Conservation (phyloP, 2,888 invertebrate genomes). For the Andrena chrysosceles region DNA sequence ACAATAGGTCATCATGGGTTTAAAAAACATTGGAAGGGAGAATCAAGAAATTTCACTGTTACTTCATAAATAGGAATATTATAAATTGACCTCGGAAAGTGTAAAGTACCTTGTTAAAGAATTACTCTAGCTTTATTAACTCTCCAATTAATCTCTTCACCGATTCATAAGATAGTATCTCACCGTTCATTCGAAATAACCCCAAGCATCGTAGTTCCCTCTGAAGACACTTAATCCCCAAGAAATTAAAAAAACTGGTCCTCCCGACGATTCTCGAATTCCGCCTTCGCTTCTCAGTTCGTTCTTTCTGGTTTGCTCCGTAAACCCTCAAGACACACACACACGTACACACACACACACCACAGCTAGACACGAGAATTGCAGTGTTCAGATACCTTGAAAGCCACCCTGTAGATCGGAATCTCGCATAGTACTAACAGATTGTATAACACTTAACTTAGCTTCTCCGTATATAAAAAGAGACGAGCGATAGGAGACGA, state of each 20-base stretch:
- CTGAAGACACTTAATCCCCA: background rate
- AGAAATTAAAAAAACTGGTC: constrained; percentile 3
- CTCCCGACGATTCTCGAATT: constrained; percentile 42
- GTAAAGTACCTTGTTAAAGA: too few relatives aligned
- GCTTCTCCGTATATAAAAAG: constrained; percentile 77
- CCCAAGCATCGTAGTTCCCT: background rate
- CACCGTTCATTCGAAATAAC: background rate
- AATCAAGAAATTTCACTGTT: too few relatives aligned
- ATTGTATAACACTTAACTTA: constrained; percentile 77
- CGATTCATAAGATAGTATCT: too few relatives aligned
- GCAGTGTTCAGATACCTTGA: constrained; percentile 68
- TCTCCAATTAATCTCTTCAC: too few relatives aligned
- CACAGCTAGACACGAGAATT: constrained; percentile 48
- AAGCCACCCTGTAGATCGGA: constrained; percentile 72
- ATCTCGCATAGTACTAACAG: constrained; percentile 72
- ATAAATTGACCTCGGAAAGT: too few relatives aligned
- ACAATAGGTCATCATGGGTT: too few relatives aligned
- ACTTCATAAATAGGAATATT: too few relatives aligned
- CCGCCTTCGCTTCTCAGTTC: constrained; percentile 35
- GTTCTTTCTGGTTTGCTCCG: constrained; percentile 53
- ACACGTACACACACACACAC: constrained; percentile 16
- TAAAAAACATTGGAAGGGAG: too few relatives aligned
- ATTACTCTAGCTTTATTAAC: too few relatives aligned
- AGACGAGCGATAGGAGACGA: constrained; percentile 42
- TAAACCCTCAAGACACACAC: constrained; percentile 21